Percentiles rank a stretch among this genome's conserved stretches.
These are phyloP conservation scores for Aphelenchoides besseyi DNA, from an alignment of 1,140 invertebrate species.

Conservation along the genomic window DNA sequence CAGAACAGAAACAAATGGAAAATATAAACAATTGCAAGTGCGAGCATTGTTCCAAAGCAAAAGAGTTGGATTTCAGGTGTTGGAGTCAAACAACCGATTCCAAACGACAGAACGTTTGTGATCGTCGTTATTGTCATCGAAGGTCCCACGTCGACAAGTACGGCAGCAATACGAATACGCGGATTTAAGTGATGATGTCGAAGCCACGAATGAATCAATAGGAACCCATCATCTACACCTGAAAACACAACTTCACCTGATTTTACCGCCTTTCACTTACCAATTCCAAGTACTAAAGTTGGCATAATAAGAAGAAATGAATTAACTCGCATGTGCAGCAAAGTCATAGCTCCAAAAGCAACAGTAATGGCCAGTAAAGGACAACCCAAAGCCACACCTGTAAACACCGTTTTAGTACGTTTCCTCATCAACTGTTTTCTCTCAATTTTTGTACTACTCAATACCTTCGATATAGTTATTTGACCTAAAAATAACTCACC, in stretches of 20 bases:
- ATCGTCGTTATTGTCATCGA: conserved; percentile 95
- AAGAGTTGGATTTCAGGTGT: conserved; percentile 67
- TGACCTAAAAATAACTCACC: too few species aligned
- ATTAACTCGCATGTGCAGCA: conserved; percentile 50
- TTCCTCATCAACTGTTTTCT: too few species aligned
- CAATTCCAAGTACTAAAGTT: conserved; percentile 56
- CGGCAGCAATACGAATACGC: conserved; percentile 34
- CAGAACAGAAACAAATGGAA: conserved; percentile 38
- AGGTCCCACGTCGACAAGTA: conserved; percentile 77
- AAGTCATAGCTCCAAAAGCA: conserved; percentile 49
- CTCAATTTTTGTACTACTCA: too few species aligned
- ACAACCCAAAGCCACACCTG: conserved; percentile 9
- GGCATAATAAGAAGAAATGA: conserved; percentile 59
- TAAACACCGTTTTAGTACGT: too few species aligned
- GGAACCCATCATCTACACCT: conserved; percentile 55
- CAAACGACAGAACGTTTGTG: conserved; percentile 93
- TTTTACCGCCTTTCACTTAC: conserved; percentile 21
- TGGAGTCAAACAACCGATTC: conserved; percentile 86
- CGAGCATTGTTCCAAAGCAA: conserved; percentile 44
- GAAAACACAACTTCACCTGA: conserved; percentile 24
- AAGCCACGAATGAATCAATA: conserved; percentile 50
- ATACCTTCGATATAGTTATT: too few species aligned
- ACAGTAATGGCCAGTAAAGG: conserved; percentile 17
- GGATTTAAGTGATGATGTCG: conserved; percentile 23
- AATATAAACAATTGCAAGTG: conserved; percentile 31